These are phyloP conservation scores for Caloenas nicobarica DNA, from an alignment of 2,113 vertebrate species.

Conservation along the genomic window DNA sequence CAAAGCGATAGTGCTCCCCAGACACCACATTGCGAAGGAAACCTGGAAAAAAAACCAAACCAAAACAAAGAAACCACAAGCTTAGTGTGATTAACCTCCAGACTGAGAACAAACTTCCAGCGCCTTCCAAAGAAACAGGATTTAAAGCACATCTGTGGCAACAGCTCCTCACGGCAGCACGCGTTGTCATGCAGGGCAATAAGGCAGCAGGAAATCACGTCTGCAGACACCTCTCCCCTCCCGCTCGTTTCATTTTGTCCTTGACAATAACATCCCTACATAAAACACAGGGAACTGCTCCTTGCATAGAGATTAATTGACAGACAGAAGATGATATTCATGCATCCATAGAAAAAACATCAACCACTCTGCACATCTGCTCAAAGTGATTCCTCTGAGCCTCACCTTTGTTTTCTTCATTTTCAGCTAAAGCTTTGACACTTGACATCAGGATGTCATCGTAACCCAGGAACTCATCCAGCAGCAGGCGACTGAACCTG, in stretches of 20 bases:
- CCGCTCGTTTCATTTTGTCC: not conserved
- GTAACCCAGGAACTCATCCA: slow-evolving; percentile 95
- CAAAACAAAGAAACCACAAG: not conserved
- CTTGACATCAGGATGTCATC: slow-evolving; percentile 99
- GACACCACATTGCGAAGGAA: slow-evolving; percentile 97
- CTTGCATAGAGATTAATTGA: not conserved
- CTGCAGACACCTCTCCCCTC: not conserved
- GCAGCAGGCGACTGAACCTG: slow-evolving; percentile 92
- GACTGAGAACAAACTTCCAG: not conserved
- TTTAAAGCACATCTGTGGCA: not conserved
- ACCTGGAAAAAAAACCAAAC: slow-evolving; percentile 74
- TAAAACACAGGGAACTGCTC: not conserved
- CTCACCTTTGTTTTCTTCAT: slow-evolving; percentile 96
- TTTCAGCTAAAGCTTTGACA: slow-evolving; percentile 95
- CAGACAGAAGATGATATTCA: not conserved
- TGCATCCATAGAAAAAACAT: not conserved
- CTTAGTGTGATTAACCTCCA: not conserved
- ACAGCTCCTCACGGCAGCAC: not conserved
- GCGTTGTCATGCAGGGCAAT: not conserved
- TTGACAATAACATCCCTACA: not conserved
- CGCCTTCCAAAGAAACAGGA: not conserved
- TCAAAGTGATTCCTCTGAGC: not conserved
- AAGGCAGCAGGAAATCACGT: not conserved
- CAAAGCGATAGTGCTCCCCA: slow-evolving; percentile 96
- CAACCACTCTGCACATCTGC: not conserved